Conservation (phyloP, 2,888 invertebrate genomes). For the Aquatica leii region DNA sequence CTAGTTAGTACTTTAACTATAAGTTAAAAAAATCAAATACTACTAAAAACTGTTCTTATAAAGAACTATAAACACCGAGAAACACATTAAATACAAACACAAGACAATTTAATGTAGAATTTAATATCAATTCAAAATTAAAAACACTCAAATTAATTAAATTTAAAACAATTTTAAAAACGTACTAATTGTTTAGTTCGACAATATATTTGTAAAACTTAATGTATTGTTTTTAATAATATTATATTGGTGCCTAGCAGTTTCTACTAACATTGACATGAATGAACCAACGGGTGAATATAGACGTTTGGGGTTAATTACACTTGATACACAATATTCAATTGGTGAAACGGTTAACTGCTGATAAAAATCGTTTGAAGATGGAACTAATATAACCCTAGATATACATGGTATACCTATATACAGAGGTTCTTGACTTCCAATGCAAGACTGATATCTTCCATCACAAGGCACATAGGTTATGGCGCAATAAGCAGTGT, state of each 20-base stretch:
- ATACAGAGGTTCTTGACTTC: neutral
- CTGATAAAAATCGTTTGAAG: neutral
- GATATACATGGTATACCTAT: conserved; percentile 9
- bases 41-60: too few species aligned
- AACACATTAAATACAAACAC: too few species aligned
- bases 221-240: neutral
- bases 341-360: neutral
- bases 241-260: conserved; percentile 1
- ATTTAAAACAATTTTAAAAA: too few species aligned
- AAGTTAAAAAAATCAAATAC: too few species aligned
- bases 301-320: conserved; percentile 1
- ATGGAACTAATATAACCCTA: neutral
- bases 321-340: conserved; percentile 7
- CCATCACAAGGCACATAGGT: conserved; percentile 7
- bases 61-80: too few species aligned
- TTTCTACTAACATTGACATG: neutral
- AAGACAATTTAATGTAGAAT: too few species aligned
- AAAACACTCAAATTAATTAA: too few species aligned
- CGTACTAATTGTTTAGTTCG: too few species aligned
- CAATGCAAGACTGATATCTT: neutral
- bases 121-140: too few species aligned
- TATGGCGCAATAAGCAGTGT: conserved; percentile 1
- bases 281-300: conserved; percentile 4
- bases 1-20: too few species aligned
- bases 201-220: neutral